Conservation (phyloP, 2,797 vertebrate genomes). For the Anas flavirostris region DNA sequence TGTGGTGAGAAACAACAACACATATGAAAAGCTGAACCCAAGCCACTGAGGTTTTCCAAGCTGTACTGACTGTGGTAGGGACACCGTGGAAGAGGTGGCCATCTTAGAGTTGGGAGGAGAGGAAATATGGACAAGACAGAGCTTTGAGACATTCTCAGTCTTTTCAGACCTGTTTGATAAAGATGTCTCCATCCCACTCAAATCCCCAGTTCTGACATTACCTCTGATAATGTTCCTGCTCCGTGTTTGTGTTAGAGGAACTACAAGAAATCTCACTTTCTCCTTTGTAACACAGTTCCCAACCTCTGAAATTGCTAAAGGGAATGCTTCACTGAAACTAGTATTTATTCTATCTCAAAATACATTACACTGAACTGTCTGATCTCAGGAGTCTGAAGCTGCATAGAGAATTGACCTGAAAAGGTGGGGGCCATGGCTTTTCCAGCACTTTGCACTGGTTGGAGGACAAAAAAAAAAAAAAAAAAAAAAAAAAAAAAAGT, state of each 20-base stretch:
- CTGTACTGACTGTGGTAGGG: neutral
- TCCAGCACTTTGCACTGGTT: neutral
- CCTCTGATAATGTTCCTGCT: neutral
- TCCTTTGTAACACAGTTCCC: neutral
- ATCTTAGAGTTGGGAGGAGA: neutral
- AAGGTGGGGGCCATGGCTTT: neutral
- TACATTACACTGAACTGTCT: neutral
- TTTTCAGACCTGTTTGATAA: neutral
- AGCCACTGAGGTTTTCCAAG: neutral
- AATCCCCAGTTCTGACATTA: neutral
- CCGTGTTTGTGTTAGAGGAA: neutral
- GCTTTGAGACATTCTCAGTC: neutral
- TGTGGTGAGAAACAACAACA: neutral
- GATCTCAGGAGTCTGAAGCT: neutral
- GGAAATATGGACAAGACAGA: neutral
- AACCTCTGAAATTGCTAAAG: neutral
- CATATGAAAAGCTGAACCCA: neutral
- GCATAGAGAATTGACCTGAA: conserved; percentile 19
- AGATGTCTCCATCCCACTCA: neutral
- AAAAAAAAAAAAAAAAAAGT: neutral
- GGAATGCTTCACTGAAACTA: neutral
- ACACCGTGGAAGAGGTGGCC: neutral
- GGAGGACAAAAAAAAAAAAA: neutral
- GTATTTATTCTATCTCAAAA: neutral
- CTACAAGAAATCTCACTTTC: neutral